Evolutionary conservation across 1,140 invertebrate species (phyloP).

Genomic region (Caenorhabditis brenneri): DNA sequence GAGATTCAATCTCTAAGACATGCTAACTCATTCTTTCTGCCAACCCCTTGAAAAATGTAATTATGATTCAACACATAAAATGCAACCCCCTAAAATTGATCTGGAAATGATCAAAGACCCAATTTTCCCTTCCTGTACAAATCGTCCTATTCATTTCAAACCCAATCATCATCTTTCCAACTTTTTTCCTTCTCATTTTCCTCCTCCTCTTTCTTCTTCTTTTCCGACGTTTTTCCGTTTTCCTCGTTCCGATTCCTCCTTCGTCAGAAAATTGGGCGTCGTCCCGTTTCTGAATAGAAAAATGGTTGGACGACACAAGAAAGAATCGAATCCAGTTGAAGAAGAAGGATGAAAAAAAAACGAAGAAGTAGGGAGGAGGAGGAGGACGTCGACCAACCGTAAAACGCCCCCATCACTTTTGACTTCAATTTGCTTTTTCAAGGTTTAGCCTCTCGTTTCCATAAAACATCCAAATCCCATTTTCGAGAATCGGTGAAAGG

Average conservation of each 20-base stretch:
- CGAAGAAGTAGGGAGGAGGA: not conserved
- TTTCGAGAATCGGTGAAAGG: conserved; percentile 15
- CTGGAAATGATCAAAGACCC: not conserved
- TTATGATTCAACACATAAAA: too few species aligned
- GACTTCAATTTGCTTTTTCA: conserved; percentile 43
- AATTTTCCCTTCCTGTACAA: not conserved
- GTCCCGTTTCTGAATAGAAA: conserved; percentile 17
- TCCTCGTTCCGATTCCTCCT: conserved; percentile 29
- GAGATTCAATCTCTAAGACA: too few species aligned
- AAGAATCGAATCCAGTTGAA: conserved; percentile 42
- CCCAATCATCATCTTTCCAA: conserved; percentile 30
- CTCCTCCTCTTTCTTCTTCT: too few species aligned
- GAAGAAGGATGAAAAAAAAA: too few species aligned
- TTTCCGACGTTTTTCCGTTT: conserved; percentile 13
- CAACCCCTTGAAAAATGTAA: too few species aligned
- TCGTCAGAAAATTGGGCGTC: conserved; percentile 25
- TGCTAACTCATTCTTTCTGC: too few species aligned
- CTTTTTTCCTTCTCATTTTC: not conserved
- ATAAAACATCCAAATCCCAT: not conserved
- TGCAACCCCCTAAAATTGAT: too few species aligned
- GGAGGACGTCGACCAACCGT: conserved; percentile 42
- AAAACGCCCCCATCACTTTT: conserved; percentile 38
- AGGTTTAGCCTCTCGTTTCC: conserved; percentile 20
- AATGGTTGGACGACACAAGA: not conserved
- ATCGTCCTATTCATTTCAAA: conserved; percentile 8